phyloP scores from a whole-genome alignment of 2,113 vertebrate genomes.

The Ceyx melanurus region DNA sequence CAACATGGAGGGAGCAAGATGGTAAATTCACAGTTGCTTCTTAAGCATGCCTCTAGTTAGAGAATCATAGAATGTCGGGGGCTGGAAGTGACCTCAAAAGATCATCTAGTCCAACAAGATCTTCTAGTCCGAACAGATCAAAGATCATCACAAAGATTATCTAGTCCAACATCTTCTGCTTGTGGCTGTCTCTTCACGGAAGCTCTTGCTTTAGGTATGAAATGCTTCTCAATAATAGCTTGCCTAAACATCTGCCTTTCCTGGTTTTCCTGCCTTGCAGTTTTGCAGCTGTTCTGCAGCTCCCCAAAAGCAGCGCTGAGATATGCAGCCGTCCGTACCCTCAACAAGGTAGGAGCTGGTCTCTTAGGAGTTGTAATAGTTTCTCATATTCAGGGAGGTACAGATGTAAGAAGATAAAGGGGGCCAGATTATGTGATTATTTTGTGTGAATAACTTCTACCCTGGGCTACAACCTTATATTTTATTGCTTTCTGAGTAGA shows the following conservation, averaged over 20 bases:
- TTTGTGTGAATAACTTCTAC: not conserved
- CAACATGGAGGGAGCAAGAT: not conserved
- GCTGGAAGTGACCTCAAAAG: no score
- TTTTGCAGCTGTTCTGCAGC: slow-evolving; percentile 84
- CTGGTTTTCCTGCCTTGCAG: slow-evolving; percentile 59
- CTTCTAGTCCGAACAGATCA: no score
- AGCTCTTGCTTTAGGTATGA: not conserved
- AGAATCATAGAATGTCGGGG: no score
- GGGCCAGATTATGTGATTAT: not conserved
- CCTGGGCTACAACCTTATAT: not conserved
- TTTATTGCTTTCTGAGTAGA: not conserved
- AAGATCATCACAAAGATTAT: no score
- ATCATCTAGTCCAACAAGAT: no score
- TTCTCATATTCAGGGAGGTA: not conserved
- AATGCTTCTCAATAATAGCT: not conserved
- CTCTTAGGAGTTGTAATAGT: not conserved
- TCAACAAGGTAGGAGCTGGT: slow-evolving; percentile 78
- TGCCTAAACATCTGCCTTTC: not conserved
- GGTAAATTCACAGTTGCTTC: not conserved
- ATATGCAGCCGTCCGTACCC: slow-evolving; percentile 82
- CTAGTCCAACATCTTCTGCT: not conserved
- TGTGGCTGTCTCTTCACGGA: not conserved
- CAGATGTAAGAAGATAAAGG: not conserved
- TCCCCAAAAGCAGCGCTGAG: slow-evolving; percentile 83
- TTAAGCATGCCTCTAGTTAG: not conserved